These are phyloP conservation scores for Scophthalmus maximus DNA, from an alignment of 2,113 vertebrate genomes.

Conservation along the genomic window DNA sequence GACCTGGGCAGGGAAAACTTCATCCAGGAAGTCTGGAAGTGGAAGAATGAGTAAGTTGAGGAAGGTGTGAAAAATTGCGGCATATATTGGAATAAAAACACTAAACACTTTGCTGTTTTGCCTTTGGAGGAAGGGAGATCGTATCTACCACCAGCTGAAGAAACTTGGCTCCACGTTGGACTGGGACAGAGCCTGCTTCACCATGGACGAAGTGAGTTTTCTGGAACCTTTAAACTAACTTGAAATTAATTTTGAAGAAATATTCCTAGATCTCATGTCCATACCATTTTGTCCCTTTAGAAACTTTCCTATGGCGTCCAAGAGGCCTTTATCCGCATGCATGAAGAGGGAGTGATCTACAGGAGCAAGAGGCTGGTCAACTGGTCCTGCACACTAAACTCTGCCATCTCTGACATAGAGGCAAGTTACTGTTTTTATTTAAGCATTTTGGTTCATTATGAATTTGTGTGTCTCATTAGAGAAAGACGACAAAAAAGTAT, in stretches of 20 bases:
- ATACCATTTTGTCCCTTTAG: conserved; percentile 56
- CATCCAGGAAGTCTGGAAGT: conserved; percentile 90
- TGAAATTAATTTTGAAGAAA: neutral
- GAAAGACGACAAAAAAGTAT: no score
- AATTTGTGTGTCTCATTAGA: no score
- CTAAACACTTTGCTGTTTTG: neutral
- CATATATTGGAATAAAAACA: neutral
- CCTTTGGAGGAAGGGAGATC: conserved; percentile 88
- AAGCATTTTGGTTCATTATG: neutral
- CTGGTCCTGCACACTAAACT: conserved; percentile 94
- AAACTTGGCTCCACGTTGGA: conserved; percentile 92
- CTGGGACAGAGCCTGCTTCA: conserved; percentile 94
- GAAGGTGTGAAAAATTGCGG: neutral
- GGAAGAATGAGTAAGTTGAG: conserved; percentile 92
- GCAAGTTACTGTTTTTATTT: conserved; percentile 61
- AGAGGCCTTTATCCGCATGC: conserved; percentile 91
- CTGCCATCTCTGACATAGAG: conserved; percentile 95
- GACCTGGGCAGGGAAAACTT: conserved; percentile 90
- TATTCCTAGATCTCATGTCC: neutral
- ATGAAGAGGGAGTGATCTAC: conserved; percentile 90
- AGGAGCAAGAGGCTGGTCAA: conserved; percentile 93
- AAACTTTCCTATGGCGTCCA: conserved; percentile 91
- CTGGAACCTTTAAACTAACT: neutral
- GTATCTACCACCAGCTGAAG: conserved; percentile 93
- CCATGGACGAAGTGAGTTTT: conserved; percentile 90